These are phyloP conservation scores for Bombus picipes DNA, from an alignment of 1,140 invertebrate species.

Conservation along the genomic window DNA sequence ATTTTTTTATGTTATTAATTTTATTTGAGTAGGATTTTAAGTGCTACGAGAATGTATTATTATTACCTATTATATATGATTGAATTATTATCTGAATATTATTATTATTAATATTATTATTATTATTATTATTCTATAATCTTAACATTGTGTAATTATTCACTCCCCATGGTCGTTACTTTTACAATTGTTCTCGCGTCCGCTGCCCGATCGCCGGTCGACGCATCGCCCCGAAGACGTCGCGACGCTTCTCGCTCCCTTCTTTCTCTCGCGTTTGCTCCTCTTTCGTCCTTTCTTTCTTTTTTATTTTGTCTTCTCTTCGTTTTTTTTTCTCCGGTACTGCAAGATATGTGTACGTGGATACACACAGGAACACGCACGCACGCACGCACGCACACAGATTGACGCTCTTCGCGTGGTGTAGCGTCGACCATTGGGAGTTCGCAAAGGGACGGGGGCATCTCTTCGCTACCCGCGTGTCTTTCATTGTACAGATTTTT, in stretches of 20 bases:
- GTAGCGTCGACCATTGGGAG: constrained; percentile 63
- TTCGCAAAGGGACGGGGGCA: constrained; percentile 76
- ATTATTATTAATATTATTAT: constrained; percentile 69
- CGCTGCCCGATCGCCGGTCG: constrained; percentile 65
- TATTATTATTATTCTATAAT: constrained; percentile 74
- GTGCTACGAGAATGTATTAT: constrained; percentile 69
- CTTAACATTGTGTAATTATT: constrained; percentile 71
- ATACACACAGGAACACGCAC: background rate
- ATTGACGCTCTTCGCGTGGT: constrained; percentile 38
- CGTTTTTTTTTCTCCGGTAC: background rate
- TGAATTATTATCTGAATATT: constrained; percentile 71
- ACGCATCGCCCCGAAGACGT: constrained; percentile 52
- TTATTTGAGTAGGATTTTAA: constrained; percentile 79
- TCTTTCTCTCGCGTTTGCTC: constrained; percentile 50
- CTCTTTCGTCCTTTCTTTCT: constrained; percentile 30
- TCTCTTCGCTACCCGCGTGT: constrained; percentile 83
- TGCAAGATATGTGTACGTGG: background rate
- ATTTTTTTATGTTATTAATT: constrained; percentile 83
- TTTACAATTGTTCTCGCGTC: constrained; percentile 76
- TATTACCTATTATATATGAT: constrained; percentile 63
- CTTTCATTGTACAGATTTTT: constrained; percentile 84
- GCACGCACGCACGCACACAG: background rate
- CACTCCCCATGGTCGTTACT: constrained; percentile 72
- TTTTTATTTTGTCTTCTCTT: background rate
- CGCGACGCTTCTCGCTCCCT: constrained; percentile 39